Evolutionary conservation across 2,797 vertebrate species (phyloP).

Genomic region (Etheostoma nigrum): DNA sequence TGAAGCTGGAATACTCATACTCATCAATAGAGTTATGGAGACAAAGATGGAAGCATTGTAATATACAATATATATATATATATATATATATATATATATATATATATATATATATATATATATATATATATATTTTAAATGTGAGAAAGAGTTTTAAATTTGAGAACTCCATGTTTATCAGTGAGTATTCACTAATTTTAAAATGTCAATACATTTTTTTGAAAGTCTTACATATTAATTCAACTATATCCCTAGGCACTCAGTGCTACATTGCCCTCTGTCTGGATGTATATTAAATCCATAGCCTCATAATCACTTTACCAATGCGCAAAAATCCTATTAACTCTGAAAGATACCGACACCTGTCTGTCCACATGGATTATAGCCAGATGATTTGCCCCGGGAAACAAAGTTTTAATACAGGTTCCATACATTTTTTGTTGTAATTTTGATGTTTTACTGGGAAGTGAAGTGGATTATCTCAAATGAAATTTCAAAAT

Average conservation of each 20-base stretch:
- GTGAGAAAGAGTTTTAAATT: neutral
- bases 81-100: too few relatives aligned
- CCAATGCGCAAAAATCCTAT: slow-evolving; percentile 81
- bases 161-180: neutral
- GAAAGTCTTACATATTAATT: slow-evolving; percentile 19
- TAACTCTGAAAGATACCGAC: slow-evolving; percentile 79
- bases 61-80: too few relatives aligned
- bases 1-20: slow-evolving; percentile 81
- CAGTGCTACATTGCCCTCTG: slow-evolving; percentile 53
- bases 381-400: slow-evolving; percentile 84
- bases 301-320: slow-evolving; percentile 77
- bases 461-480: slow-evolving; percentile 94
- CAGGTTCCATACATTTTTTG: slow-evolving; percentile 86
- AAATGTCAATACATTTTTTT: slow-evolving; percentile 41
- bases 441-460: slow-evolving; percentile 95
- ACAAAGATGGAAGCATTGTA: slow-evolving; percentile 28
- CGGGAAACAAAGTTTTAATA: slow-evolving; percentile 91
- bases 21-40: slow-evolving; percentile 79
- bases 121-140: too few relatives aligned
- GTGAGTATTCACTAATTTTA: slow-evolving; percentile 12
- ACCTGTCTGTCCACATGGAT: slow-evolving; percentile 87
- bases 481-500: slow-evolving; percentile 94
- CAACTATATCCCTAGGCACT: slow-evolving; percentile 3
- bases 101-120: too few relatives aligned
- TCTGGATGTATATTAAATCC: slow-evolving; percentile 72